Percentiles rank a stretch among this genome's conserved stretches.
Evolutionary conservation across 2,113 vertebrate species (phyloP).

Genomic region (Etheostoma spectabile): DNA sequence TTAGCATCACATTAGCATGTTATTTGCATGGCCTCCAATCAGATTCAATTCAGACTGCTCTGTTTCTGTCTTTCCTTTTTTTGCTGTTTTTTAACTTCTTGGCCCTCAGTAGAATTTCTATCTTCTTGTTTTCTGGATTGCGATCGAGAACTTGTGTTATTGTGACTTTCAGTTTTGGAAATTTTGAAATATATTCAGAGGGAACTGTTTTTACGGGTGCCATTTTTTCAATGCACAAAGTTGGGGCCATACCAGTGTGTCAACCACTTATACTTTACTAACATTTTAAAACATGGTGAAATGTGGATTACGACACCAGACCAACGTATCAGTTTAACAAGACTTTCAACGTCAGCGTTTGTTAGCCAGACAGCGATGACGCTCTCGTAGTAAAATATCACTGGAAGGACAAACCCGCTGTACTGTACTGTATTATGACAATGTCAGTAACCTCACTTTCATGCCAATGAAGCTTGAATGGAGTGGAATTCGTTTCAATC

Average conservation of each 20-base stretch:
- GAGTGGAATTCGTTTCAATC: slow-evolving; percentile 65
- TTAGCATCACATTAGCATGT: slow-evolving; percentile 75
- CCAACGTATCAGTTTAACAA: background rate
- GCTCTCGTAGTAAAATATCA: slow-evolving; percentile 38
- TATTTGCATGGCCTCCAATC: slow-evolving; percentile 57
- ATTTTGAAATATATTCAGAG: background rate
- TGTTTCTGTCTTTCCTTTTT: slow-evolving; percentile 16
- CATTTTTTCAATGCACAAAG: background rate
- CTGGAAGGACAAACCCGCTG: slow-evolving; percentile 68
- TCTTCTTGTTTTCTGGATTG: background rate
- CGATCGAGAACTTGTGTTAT: background rate
- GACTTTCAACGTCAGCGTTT: slow-evolving; percentile 1
- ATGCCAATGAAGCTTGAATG: slow-evolving; percentile 67
- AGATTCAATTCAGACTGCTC: slow-evolving; percentile 47
- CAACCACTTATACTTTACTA: background rate
- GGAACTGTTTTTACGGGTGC: background rate
- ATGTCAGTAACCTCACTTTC: slow-evolving; percentile 69
- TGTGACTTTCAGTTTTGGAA: background rate
- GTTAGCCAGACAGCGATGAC: slow-evolving; percentile 17
- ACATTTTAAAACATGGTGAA: background rate
- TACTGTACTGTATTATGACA: slow-evolving; percentile 48
- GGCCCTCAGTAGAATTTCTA: slow-evolving; percentile 30
- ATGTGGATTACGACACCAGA: background rate
- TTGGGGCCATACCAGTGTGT: background rate
- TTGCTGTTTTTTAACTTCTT: slow-evolving; percentile 1